Conservation (phyloP, 2,113 vertebrate genomes). For the Micromys minutus region DNA sequence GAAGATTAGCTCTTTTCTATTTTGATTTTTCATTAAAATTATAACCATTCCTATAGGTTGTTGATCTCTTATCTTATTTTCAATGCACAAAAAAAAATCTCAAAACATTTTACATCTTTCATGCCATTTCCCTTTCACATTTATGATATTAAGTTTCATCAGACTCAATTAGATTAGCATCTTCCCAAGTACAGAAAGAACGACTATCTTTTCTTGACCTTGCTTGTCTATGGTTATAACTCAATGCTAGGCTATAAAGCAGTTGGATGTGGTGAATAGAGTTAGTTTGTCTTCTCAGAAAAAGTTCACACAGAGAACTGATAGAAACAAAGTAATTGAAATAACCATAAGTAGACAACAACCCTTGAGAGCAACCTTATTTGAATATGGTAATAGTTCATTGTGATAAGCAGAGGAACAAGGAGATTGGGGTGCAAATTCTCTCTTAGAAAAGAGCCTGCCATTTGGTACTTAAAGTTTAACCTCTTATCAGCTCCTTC, state of each 20-base stretch:
- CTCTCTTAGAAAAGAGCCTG: neutral
- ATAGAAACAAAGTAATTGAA: neutral
- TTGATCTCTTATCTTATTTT: neutral
- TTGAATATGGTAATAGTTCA: neutral
- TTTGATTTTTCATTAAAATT: neutral
- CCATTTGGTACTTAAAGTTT: neutral
- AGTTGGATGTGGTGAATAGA: neutral
- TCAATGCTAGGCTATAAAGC: neutral
- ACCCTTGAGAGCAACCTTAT: neutral
- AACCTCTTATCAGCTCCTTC: neutral
- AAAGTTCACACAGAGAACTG: neutral
- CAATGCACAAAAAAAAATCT: neutral
- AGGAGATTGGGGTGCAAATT: neutral
- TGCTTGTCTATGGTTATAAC: neutral
- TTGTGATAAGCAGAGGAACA: neutral
- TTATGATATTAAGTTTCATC: neutral
- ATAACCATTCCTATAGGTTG: neutral
- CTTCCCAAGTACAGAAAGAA: neutral
- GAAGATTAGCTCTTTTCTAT: neutral
- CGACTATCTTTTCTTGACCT: neutral
- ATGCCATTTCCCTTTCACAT: neutral
- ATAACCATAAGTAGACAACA: neutral
- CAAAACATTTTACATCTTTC: neutral
- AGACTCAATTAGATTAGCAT: neutral
- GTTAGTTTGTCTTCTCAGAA: neutral